Evolutionary conservation across 1,140 invertebrate species (phyloP).

Genomic region (Probaryconus sp.): DNA sequence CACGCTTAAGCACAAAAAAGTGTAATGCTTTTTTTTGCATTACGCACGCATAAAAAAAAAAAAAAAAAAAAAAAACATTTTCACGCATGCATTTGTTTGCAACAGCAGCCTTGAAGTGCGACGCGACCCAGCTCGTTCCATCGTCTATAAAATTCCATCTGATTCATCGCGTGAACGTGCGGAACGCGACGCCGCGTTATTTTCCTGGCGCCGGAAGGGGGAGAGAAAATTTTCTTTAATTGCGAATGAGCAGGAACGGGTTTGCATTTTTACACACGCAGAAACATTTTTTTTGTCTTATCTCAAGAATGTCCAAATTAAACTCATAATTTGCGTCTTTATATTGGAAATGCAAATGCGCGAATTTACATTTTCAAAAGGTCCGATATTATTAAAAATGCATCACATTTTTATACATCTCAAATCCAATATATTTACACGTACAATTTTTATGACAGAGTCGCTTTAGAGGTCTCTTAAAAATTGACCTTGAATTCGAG

Average conservation of each 20-base stretch:
- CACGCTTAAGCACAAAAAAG: slow-evolving; percentile 36
- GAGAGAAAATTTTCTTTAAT: slow-evolving; percentile 37
- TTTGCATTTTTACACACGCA: slow-evolving; percentile 20
- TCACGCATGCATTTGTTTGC: slow-evolving; percentile 35
- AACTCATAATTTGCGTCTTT: slow-evolving; percentile 25
- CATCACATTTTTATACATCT: slow-evolving; percentile 20
- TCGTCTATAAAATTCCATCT: slow-evolving; percentile 51
- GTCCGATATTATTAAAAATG: slow-evolving; percentile 36
- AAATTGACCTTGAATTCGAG: slow-evolving; percentile 31
- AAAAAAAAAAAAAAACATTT: slow-evolving; percentile 15
- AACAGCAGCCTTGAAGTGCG: slow-evolving; percentile 39
- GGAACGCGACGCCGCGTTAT: slow-evolving; percentile 41
- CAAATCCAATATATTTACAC: slow-evolving; percentile 9
- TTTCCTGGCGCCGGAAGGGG: slow-evolving; percentile 31
- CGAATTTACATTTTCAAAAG: slow-evolving; percentile 17
- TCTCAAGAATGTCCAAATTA: slow-evolving; percentile 24
- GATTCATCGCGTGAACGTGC: slow-evolving; percentile 50
- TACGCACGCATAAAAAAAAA: slow-evolving; percentile 14
- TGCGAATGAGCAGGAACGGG: slow-evolving; percentile 7
- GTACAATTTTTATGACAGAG: neutral
- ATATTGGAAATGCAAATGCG: slow-evolving; percentile 31
- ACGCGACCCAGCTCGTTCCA: slow-evolving; percentile 36
- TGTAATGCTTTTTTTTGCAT: slow-evolving; percentile 39
- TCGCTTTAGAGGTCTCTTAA: slow-evolving; percentile 31
- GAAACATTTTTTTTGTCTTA: slow-evolving; percentile 20